Evolutionary conservation across 2,888 invertebrate species (phyloP).

Genomic region (Itoplectis maculator): DNA sequence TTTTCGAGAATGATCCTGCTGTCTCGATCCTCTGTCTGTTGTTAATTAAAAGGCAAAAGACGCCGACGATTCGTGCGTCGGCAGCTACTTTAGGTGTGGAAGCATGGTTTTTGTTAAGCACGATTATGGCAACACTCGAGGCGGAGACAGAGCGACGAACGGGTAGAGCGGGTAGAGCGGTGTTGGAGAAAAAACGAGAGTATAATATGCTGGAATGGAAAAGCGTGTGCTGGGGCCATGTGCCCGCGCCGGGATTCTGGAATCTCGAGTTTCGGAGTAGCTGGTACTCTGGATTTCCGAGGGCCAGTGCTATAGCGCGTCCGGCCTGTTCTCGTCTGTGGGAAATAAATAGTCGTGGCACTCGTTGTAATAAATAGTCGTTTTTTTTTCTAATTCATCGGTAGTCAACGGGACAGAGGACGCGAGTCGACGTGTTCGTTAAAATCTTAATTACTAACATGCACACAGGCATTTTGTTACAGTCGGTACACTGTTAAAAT

Average conservation of each 20-base stretch:
- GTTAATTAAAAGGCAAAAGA: constrained; percentile 31
- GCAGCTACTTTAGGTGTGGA: constrained; percentile 30
- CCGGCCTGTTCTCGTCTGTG: not conserved
- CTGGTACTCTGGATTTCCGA: not conserved
- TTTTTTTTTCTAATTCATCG: too few relatives aligned
- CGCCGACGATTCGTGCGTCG: constrained; percentile 46
- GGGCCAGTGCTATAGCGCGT: too few relatives aligned
- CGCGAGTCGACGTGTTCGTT: too few relatives aligned
- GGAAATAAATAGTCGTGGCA: not conserved
- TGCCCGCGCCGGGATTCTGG: constrained; percentile 9
- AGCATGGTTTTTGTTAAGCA: constrained; percentile 29
- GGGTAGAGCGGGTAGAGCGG: not conserved
- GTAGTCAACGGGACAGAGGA: too few relatives aligned
- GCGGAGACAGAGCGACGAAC: not conserved
- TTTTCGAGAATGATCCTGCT: too few relatives aligned
- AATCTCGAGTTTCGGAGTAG: not conserved
- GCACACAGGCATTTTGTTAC: too few relatives aligned
- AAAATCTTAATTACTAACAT: too few relatives aligned
- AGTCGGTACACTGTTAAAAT: too few relatives aligned
- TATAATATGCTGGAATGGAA: constrained; percentile 10
- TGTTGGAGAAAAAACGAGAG: not conserved
- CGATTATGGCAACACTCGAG: not conserved
- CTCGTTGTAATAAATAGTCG: too few relatives aligned
- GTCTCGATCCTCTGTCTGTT: not conserved
- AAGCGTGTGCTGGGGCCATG: constrained; percentile 19